These are phyloP conservation scores for Neopipo cinnamomea DNA, from an alignment of 2,113 vertebrate genomes.

Conservation along the genomic window DNA sequence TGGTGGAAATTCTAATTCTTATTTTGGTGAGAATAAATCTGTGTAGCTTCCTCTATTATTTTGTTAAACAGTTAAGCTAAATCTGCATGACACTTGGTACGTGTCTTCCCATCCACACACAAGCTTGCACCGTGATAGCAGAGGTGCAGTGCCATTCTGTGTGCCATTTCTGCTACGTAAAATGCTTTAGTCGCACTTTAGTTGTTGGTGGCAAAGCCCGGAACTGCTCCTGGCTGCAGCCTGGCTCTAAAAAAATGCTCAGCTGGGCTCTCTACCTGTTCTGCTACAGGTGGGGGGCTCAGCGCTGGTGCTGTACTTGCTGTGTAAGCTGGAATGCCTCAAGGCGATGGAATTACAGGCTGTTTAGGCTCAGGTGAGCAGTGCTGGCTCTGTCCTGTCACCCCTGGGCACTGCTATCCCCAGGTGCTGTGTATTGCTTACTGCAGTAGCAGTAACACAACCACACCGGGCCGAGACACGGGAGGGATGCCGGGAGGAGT, in stretches of 20 bases:
- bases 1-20: background rate
- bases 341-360: background rate
- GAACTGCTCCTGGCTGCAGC: background rate
- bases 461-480: rapidly evolving
- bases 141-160: background rate
- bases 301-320: background rate
- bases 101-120: background rate
- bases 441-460: background rate
- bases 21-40: background rate
- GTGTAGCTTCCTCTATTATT: background rate
- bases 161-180: background rate
- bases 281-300: background rate
- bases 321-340: background rate
- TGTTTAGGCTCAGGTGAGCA: background rate
- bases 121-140: background rate
- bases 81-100: background rate
- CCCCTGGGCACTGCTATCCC: background rate
- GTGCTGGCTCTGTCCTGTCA: background rate
- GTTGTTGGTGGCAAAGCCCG: background rate
- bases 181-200: background rate
- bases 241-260: background rate
- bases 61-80: background rate
- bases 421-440: background rate
- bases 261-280: background rate
- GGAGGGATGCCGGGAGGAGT: background rate